These are phyloP conservation scores for Samia ricini DNA, from an alignment of 1,140 invertebrate genomes.

Conservation along the genomic window DNA sequence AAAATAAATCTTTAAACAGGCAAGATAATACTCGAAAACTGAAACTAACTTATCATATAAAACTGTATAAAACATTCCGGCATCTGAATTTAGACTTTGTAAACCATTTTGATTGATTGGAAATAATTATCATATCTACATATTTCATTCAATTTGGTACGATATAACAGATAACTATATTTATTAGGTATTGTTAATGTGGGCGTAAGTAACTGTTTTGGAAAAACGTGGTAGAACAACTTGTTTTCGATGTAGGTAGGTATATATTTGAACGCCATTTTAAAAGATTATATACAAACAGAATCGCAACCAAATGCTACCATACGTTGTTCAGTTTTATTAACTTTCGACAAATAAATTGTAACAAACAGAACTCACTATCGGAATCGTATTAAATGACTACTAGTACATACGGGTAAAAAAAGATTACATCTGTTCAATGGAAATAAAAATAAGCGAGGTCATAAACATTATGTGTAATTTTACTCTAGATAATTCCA, in stretches of 20 bases:
- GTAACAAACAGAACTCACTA: background rate
- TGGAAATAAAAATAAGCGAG: background rate
- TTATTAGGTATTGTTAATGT: background rate
- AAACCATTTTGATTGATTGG: background rate
- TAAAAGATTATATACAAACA: background rate
- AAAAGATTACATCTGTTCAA: background rate
- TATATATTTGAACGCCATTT: too few species aligned
- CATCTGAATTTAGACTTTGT: too few species aligned
- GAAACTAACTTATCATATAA: too few species aligned
- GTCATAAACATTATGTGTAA: background rate
- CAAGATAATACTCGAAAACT: too few species aligned
- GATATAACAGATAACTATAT: background rate
- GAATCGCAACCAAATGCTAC: background rate
- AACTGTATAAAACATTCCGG: too few species aligned
- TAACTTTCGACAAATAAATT: background rate
- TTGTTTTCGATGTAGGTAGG: background rate
- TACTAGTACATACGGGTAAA: background rate
- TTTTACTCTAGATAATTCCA: conserved; percentile 9
- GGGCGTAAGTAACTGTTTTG: background rate
- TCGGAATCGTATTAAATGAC: background rate
- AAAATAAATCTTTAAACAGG: too few species aligned
- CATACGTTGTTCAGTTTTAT: background rate
- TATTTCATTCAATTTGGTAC: background rate
- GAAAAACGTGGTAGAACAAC: background rate
- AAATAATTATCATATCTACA: too few species aligned